These are phyloP conservation scores for Chlorops oryzae DNA, from an alignment of 1,140 invertebrate genomes.

Conservation along the genomic window DNA sequence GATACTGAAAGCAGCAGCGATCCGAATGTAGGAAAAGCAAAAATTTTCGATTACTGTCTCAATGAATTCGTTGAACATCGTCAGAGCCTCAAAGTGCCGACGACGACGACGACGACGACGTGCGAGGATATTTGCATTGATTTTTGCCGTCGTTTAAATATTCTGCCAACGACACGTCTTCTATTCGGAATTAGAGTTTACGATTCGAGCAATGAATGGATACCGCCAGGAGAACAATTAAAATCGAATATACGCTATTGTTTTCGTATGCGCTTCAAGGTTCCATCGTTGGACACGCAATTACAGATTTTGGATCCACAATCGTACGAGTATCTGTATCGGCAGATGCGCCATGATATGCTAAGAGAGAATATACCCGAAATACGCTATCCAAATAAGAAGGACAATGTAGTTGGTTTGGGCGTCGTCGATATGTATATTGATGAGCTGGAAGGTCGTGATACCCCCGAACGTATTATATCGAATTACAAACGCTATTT, in stretches of 20 bases:
- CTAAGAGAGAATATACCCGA: constrained; percentile 70
- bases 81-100: no score
- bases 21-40: not conserved
- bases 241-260: constrained; percentile 57
- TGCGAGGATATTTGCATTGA: constrained; percentile 66
- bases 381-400: constrained; percentile 67
- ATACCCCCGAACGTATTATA: constrained; percentile 59
- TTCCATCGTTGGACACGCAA: constrained; percentile 52
- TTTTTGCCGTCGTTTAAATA: constrained; percentile 62
- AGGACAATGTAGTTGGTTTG: constrained; percentile 69
- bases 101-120: not conserved
- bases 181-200: constrained; percentile 66
- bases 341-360: constrained; percentile 75
- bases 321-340: constrained; percentile 79
- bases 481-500: constrained; percentile 74
- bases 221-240: constrained; percentile 53
- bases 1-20: no score
- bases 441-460: constrained; percentile 65
- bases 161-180: constrained; percentile 68
- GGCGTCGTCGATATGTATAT: constrained; percentile 80
- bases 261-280: constrained; percentile 72
- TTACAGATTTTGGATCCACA: constrained; percentile 63
- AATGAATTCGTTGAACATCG: constrained; percentile 3
- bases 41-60: constrained; percentile 2
- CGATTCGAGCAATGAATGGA: constrained; percentile 60